Conservation (phyloP, 2,797 vertebrate genomes). For the Dendrocincla tyrannina region DNA sequence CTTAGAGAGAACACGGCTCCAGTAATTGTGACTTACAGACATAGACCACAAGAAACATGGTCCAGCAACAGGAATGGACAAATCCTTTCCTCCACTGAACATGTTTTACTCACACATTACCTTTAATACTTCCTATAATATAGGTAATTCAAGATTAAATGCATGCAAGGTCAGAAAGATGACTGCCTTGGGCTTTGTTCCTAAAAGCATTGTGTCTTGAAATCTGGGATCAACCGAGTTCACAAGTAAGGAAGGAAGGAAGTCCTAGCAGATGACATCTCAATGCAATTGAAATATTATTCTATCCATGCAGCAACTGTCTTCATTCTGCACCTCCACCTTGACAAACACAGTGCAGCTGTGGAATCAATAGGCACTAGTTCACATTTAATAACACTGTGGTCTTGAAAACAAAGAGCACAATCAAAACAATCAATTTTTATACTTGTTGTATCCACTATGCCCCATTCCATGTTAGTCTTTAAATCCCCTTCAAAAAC, state of each 20-base stretch:
- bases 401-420: conserved; percentile 10
- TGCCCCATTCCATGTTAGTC: not conserved
- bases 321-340: not conserved
- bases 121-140: not conserved
- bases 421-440: conserved; percentile 44
- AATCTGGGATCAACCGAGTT: not conserved
- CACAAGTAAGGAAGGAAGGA: not conserved
- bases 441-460: conserved; percentile 9
- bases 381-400: not conserved
- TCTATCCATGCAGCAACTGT: not conserved
- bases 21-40: not conserved
- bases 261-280: not conserved
- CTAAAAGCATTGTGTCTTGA: not conserved
- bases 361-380: conserved; percentile 16
- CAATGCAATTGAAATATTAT: not conserved
- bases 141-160: not conserved
- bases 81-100: not conserved
- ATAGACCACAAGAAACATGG: not conserved
- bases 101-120: not conserved
- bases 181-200: not conserved
- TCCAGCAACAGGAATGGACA: not conserved
- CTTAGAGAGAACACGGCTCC: not conserved
- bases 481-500: not conserved
- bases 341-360: not conserved
- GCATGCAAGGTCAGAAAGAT: not conserved